Conservation (phyloP, 2,888 invertebrate genomes). For the Eupithecia dodoneata region DNA sequence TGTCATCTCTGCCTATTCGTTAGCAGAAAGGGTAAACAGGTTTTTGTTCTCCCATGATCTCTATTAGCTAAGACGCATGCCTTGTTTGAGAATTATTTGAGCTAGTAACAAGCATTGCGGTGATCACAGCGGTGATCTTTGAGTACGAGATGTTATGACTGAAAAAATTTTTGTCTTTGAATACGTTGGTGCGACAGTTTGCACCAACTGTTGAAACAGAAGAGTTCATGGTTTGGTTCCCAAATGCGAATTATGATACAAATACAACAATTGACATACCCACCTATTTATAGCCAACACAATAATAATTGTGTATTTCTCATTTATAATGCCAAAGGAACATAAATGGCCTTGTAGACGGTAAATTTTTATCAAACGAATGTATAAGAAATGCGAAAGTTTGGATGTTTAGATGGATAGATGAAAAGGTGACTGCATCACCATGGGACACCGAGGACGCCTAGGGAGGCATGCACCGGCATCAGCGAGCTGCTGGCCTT, state of each 20-base stretch:
- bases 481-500: too few relatives aligned
- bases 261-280: too few relatives aligned
- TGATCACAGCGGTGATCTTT: conserved; percentile 13
- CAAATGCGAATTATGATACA: background rate
- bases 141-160: conserved; percentile 10
- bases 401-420: too few relatives aligned
- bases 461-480: too few relatives aligned
- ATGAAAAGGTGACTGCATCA: too few relatives aligned
- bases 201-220: background rate
- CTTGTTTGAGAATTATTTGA: conserved; percentile 51
- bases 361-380: too few relatives aligned
- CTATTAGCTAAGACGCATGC: conserved; percentile 66
- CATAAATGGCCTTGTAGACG: too few relatives aligned
- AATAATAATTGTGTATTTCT: background rate
- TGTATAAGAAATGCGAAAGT: too few relatives aligned
- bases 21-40: conserved; percentile 72
- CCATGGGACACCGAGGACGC: too few relatives aligned
- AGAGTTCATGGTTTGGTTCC: background rate
- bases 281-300: background rate
- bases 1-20: conserved; percentile 74
- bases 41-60: conserved; percentile 80
- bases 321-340: too few relatives aligned
- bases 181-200: conserved; percentile 3
- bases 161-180: background rate
- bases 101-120: conserved; percentile 25